phyloP scores from a whole-genome alignment of 1,140 invertebrate species.

The Drosophila nigrodunni region DNA sequence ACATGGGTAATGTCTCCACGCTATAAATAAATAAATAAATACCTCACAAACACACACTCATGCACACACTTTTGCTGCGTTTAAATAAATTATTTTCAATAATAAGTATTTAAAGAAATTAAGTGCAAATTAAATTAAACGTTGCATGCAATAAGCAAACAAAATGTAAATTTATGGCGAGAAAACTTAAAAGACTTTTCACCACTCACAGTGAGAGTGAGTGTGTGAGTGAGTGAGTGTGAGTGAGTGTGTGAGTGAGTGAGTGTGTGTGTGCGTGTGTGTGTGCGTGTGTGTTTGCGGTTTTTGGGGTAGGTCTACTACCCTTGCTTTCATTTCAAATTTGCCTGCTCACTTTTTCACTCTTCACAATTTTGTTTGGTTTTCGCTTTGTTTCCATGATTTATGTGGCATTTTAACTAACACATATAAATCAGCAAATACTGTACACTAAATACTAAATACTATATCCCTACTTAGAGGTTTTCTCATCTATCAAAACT shows the following conservation, averaged over 20 bases:
- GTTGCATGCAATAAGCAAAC: conserved; percentile 45
- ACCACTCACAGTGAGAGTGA: background rate
- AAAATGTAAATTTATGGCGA: conserved; percentile 41
- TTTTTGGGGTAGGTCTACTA: conserved; percentile 37
- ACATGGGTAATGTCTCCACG: conserved; percentile 55
- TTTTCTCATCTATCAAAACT: background rate
- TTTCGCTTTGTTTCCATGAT: conserved; percentile 3
- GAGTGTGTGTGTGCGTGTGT: background rate
- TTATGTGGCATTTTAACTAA: conserved; percentile 6
- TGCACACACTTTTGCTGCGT: conserved; percentile 33
- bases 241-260: conserved; percentile 14
- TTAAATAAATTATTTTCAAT: conserved; percentile 75
- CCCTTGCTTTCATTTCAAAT: conserved; percentile 6
- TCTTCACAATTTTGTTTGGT: background rate
- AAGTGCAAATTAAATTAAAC: conserved; percentile 73
- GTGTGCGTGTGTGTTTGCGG: conserved; percentile 16
- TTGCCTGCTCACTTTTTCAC: conserved; percentile 5
- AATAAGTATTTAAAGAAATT: conserved; percentile 66
- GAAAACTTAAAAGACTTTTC: conserved; percentile 40
- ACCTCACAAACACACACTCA: conserved; percentile 11
- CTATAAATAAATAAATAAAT: conserved; percentile 50
- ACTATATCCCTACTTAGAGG: background rate
- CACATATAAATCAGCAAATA: background rate
- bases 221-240: background rate
- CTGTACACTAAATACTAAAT: background rate